Evolutionary conservation across 2,113 vertebrate species (phyloP).

Genomic region (Neolamprologus kungweensis): DNA sequence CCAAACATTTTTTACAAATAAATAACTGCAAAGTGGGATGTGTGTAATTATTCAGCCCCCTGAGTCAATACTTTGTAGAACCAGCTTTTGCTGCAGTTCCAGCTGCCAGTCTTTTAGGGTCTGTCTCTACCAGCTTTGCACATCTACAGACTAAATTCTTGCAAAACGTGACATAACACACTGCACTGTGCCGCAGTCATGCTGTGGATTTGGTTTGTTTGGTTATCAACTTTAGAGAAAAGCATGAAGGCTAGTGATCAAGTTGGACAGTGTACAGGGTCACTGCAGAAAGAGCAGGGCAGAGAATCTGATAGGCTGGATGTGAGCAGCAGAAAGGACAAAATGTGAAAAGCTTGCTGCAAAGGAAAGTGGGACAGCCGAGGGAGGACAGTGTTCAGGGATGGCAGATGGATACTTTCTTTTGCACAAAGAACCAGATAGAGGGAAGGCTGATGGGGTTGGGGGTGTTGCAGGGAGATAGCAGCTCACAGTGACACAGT

Average conservation of each 20-base stretch:
- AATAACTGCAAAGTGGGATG: background rate
- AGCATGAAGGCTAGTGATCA: background rate
- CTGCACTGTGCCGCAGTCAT: background rate
- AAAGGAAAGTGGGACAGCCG: slow-evolving; percentile 26
- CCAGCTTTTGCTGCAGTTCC: fast-evolving
- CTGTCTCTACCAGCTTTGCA: background rate
- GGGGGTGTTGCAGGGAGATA: slow-evolving; percentile 1
- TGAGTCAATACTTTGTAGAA: background rate
- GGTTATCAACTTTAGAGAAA: background rate
- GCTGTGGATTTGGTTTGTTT: background rate
- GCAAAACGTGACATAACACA: too few relatives aligned
- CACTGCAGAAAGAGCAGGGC: background rate
- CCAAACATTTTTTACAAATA: background rate
- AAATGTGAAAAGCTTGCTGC: background rate
- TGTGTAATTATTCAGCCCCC: background rate
- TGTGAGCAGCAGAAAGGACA: background rate
- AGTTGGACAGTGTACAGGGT: background rate
- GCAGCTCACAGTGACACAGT: slow-evolving; percentile 1
- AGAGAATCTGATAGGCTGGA: background rate
- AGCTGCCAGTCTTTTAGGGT: background rate
- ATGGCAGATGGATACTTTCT: slow-evolving; percentile 11
- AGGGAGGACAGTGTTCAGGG: slow-evolving; percentile 17
- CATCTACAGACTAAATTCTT: background rate
- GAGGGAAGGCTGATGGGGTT: background rate
- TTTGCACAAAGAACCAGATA: background rate